Base-by-base conservation (phyloP, 2,797 vertebrate genomes). In the Sphaeramia orbicularis region DNA sequence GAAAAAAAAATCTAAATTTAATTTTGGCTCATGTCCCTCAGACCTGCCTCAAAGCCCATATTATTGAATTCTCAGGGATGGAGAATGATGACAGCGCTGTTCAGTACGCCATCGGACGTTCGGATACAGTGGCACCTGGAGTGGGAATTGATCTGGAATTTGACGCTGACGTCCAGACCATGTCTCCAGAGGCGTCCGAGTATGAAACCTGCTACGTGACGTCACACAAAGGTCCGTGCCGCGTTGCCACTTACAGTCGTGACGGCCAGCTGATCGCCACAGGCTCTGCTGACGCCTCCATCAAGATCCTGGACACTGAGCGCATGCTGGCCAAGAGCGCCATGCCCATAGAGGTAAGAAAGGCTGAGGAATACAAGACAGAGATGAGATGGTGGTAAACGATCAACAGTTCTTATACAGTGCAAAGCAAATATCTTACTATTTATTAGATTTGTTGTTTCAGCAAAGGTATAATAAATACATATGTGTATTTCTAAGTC, bases 131-230 rank as follows among this genome's bases (percentile, higher is more conserved):
- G 27, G 97, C 97, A 2, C 97, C 97, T 0, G 97, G 97, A 45
- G 97, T 98, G 0, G 97, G 97, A 2, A 99, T 99, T 37, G 97
- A 99, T 82, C 85, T 99, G 81, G 98, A 99, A 51, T 99, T 98
- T 48, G 97, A 99, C 43, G 97, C 97, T 0, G 97, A 99, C 1
- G 96, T 99, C 40, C 98, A 99, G 89, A 97, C 97, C 12, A 98
- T 98, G 97, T 99, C 97, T 38, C 98, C 98, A 0, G 98, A 99
- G 86, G 97, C 98, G 0, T 98, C 97, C 0, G 98, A 99, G 87
- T 99, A 99, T 0, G 98, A 99, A 87, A 99, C 98, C 13, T 99
- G 98, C 90, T 99, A 99, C 0, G 98, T 99, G 45, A 99, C 98
- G 0, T 99, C 98, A 13, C 98, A 99, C 57, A 99, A 99, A 76